Conservation (phyloP, 2,888 invertebrate species). For the Seira sanloemensis region DNA sequence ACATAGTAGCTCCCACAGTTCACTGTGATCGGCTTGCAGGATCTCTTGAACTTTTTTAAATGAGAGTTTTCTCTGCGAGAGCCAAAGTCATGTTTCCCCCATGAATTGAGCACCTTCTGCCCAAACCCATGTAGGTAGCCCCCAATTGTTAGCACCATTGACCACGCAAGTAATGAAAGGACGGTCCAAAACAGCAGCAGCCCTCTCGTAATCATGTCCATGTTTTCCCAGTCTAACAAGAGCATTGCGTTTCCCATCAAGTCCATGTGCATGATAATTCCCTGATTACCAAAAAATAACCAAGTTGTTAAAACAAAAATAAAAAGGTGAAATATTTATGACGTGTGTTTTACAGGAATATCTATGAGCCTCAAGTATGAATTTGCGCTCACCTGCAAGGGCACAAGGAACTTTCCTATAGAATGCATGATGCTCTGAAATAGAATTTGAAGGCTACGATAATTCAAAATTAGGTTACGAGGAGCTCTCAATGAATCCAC, state of each 20-base stretch:
- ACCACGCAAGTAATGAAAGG: not conserved
- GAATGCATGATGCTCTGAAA: not conserved
- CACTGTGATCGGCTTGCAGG: conserved; percentile 15
- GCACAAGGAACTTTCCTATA: not conserved
- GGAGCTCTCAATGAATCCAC: not conserved
- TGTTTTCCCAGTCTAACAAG: not conserved
- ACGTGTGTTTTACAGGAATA: too few relatives aligned
- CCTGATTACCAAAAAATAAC: too few relatives aligned
- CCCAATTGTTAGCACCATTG: not conserved
- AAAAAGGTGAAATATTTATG: too few relatives aligned
- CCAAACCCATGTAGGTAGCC: not conserved
- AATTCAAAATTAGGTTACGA: not conserved
- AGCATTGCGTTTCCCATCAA: not conserved
- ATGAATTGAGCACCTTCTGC: not conserved
- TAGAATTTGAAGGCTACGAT: not conserved
- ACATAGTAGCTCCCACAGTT: conserved; percentile 16
- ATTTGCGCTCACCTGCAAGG: too few relatives aligned
- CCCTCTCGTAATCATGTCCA: not conserved
- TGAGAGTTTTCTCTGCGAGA: not conserved
- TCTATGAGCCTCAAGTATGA: too few relatives aligned
- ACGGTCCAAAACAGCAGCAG: not conserved
- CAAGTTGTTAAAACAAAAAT: too few relatives aligned
- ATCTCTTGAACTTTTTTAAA: conserved; percentile 18
- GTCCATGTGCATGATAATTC: not conserved
- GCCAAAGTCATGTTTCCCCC: not conserved